These are phyloP conservation scores for Campopleginae sp. DNA, from an alignment of 2,888 invertebrate species.

Conservation along the genomic window DNA sequence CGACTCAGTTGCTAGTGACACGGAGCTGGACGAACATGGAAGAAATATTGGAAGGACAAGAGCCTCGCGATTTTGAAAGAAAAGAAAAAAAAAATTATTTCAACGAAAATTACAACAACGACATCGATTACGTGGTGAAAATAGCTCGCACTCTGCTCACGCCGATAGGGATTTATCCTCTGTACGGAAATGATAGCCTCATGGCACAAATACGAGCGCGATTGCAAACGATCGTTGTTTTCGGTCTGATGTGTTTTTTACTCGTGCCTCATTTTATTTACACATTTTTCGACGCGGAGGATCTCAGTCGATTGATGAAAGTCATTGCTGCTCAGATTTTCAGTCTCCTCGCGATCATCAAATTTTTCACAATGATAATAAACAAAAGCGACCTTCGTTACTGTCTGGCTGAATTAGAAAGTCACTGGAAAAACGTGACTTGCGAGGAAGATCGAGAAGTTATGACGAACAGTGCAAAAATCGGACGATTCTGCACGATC, in stretches of 20 bases:
- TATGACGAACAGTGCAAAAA: constrained; percentile 78
- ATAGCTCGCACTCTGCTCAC: constrained; percentile 76
- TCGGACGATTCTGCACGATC: constrained; percentile 77
- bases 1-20: constrained; percentile 15
- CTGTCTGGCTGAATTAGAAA: constrained; percentile 76
- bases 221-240: constrained; percentile 73
- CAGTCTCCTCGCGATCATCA: constrained; percentile 78
- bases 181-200: constrained; percentile 72
- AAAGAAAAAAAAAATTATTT: not conserved
- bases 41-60: not conserved
- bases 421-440: constrained; percentile 74
- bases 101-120: constrained; percentile 70
- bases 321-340: constrained; percentile 78
- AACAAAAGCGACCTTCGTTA: constrained; percentile 75
- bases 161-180: constrained; percentile 80
- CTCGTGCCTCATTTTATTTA: constrained; percentile 78
- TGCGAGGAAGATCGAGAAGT: constrained; percentile 75
- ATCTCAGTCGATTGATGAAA: constrained; percentile 79
- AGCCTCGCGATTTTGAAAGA: not conserved
- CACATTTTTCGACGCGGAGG: constrained; percentile 78
- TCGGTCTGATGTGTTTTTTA: constrained; percentile 78
- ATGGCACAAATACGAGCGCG: constrained; percentile 66
- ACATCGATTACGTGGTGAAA: constrained; percentile 75
- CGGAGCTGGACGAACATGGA: constrained; percentile 28
- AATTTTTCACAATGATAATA: constrained; percentile 79